Conservation (phyloP, 2,113 vertebrate genomes). For the Glaucomys volans region DNA sequence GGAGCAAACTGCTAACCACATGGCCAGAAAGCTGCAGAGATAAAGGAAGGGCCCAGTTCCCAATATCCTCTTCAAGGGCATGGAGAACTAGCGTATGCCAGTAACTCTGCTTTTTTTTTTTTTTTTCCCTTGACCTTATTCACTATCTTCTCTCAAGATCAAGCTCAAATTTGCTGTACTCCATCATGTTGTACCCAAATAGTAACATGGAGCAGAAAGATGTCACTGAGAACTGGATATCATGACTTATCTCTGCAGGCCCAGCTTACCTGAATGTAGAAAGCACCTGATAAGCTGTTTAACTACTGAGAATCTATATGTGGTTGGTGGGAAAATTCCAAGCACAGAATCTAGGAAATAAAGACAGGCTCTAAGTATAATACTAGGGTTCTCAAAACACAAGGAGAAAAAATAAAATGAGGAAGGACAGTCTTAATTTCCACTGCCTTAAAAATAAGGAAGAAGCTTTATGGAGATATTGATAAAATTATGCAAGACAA, state of each 20-base stretch:
- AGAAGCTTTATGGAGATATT: neutral
- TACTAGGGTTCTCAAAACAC: neutral
- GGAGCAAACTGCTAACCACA: neutral
- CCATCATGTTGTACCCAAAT: neutral
- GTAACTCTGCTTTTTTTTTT: neutral
- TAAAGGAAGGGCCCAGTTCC: neutral
- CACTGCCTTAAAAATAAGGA: neutral
- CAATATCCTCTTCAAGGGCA: neutral
- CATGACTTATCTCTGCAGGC: neutral
- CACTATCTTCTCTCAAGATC: neutral
- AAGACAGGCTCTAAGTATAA: neutral
- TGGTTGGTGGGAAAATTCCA: neutral
- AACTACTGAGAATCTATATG: neutral
- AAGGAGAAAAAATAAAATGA: neutral
- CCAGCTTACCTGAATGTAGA: neutral
- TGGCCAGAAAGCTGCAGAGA: neutral
- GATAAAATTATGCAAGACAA: neutral
- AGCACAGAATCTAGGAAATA: neutral
- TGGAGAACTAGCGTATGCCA: accelerated
- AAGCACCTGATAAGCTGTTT: neutral
- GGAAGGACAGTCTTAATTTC: neutral
- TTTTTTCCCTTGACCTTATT: neutral
- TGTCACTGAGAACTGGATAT: neutral
- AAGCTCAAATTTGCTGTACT: neutral
- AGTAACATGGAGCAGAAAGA: neutral